phyloP scores from a whole-genome alignment of 2,888 invertebrate genomes.

The Lordiphosa andalusiaca region DNA sequence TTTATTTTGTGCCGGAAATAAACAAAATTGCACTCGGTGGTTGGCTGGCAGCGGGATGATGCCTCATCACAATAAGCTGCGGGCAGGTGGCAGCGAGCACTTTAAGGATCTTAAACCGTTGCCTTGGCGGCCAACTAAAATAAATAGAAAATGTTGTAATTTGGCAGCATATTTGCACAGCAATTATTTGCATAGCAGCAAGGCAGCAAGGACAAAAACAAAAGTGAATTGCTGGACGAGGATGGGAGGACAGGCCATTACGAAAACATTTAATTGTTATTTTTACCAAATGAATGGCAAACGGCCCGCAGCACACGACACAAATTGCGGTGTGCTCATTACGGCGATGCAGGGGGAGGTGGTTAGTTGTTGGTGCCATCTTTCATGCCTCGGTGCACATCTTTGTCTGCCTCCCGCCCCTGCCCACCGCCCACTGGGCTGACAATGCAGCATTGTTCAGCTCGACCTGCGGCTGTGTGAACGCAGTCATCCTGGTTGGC shows the following conservation, averaged over 20 bases:
- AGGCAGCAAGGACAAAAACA: conserved; percentile 53
- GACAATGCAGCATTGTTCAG: conserved; percentile 57
- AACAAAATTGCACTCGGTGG: conserved; percentile 66
- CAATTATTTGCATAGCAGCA: conserved; percentile 63
- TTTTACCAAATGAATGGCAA: conserved; percentile 72
- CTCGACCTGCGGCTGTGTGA: conserved; percentile 63
- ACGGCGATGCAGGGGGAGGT: conserved; percentile 48
- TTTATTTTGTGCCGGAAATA: conserved; percentile 73
- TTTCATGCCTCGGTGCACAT: conserved; percentile 58
- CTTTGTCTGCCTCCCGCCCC: conserved; percentile 35
- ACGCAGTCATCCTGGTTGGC: conserved; percentile 38
- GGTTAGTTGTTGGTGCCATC: conserved; percentile 32
- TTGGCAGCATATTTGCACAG: conserved; percentile 65
- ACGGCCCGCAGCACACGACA: conserved; percentile 64
- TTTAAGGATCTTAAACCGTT: conserved; percentile 17
- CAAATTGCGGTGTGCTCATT: conserved; percentile 74
- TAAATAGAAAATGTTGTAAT: conserved; percentile 65
- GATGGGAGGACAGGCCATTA: conserved; percentile 57
- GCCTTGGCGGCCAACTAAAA: conserved; percentile 46
- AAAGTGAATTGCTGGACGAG: conserved; percentile 59
- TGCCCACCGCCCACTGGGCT: conserved; percentile 6
- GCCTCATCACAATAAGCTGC: conserved; percentile 35
- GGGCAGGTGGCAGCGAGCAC: conserved; percentile 13
- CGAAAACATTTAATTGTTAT: conserved; percentile 74
- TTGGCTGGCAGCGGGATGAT: conserved; percentile 15